Evolutionary conservation across 2,888 invertebrate genomes (phyloP).

Genomic region (Ditula angustiorana): DNA sequence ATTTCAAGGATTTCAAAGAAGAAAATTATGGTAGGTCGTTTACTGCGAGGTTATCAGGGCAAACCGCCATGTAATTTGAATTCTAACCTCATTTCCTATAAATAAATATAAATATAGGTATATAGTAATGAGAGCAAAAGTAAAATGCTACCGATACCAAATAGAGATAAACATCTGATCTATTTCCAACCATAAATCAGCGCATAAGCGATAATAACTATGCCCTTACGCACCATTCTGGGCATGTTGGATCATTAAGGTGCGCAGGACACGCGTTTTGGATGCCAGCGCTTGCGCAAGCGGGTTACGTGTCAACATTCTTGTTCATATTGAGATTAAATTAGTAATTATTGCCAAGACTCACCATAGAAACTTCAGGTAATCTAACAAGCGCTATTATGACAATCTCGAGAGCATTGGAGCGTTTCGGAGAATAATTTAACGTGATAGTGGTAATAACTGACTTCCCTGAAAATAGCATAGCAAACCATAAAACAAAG

Average conservation of each 20-base stretch:
- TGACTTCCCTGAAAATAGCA: no score
- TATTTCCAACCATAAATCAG: conserved; percentile 12
- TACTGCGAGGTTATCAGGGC: neutral
- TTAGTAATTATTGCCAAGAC: neutral
- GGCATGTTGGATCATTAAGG: conserved; percentile 2
- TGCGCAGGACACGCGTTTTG: conserved; percentile 9
- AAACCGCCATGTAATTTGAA: neutral
- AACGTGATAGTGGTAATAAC: no score
- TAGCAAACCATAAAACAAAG: no score
- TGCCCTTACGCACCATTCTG: conserved; percentile 1
- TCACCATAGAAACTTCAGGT: no score
- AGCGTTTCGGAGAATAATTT: no score
- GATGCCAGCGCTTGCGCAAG: conserved; percentile 8
- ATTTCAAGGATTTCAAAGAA: neutral
- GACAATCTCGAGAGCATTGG: no score
- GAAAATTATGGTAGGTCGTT: neutral
- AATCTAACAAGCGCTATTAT: no score
- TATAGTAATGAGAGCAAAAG: neutral
- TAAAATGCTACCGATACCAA: neutral
- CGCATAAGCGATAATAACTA: conserved; percentile 7
- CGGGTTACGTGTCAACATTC: neutral
- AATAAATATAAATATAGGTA: neutral
- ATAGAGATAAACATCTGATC: conserved; percentile 7
- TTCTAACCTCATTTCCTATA: neutral
- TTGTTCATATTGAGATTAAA: conserved; percentile 7